phyloP scores from a whole-genome alignment of 2,888 invertebrate species.

The Apamea sordens region DNA sequence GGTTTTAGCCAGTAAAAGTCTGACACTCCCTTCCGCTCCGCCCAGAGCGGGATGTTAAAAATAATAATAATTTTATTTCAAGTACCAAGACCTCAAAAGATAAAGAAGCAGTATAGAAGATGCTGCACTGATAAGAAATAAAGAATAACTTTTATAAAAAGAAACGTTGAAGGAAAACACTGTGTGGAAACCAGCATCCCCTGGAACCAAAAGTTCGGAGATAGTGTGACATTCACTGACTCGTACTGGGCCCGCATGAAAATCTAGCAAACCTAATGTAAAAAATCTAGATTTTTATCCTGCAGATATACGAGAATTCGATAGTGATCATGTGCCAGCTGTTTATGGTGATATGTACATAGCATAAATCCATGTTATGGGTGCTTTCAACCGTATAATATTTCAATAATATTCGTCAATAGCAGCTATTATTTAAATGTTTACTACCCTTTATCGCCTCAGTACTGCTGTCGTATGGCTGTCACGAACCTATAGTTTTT shows the following conservation, averaged over 20 bases:
- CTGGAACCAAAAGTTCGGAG: background rate
- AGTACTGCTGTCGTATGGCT: conserved; percentile 5
- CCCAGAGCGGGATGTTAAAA: too few relatives aligned
- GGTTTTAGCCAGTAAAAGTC: too few relatives aligned
- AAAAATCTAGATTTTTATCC: background rate
- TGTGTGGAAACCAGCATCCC: background rate
- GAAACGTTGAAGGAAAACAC: background rate
- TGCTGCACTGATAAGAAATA: background rate
- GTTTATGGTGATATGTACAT: conserved; percentile 1
- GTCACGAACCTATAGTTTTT: conserved; percentile 12
- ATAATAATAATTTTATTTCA: too few relatives aligned
- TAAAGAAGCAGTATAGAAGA: background rate
- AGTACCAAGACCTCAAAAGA: too few relatives aligned
- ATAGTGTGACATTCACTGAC: background rate
- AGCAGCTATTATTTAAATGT: conserved; percentile 53
- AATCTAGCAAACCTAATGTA: too few relatives aligned
- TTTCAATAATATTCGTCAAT: conserved; percentile 43
- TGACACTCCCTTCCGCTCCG: too few relatives aligned
- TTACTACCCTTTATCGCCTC: conserved; percentile 34
- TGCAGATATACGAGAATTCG: background rate
- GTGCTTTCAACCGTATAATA: conserved; percentile 51
- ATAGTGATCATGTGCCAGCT: conserved; percentile 18
- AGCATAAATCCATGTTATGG: conserved; percentile 35
- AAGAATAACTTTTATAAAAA: background rate
- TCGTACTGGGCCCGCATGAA: too few relatives aligned